Base-by-base conservation (phyloP, 2,797 vertebrate species). In the Xenentodon cancila region DNA sequence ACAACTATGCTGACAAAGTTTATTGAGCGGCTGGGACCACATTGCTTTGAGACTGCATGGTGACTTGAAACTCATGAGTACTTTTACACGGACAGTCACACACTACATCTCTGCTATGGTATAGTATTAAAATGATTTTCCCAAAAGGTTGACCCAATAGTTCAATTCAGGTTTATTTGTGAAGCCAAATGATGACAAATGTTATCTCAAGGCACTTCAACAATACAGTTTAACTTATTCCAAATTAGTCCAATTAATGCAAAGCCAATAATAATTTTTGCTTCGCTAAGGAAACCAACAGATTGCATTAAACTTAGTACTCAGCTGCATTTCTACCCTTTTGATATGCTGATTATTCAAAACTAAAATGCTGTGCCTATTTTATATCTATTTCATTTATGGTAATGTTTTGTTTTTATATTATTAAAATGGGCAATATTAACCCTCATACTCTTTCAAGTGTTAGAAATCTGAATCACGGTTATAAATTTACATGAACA, bases 71-170 rank as follows among this genome's bases (percentile, higher is more conserved):
- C 50, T 58, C 53, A 7, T 30, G 47, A 20, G 21, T 57, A 20
- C 32, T 64, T 18, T 42, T 34, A 40, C 42, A 48, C 4, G 56
- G 46, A 61, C 49, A 64, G 15, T 25, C 53, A 19, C 51, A 25
- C 37, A 20, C 3, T 4, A 18, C 6, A 8, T 2, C 18, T 2
- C 18, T 18, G 34, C 17, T 9, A 25, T 18, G 22, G 25, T 32
- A 8, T 46, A 15, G 17, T 46, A 46, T 22, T 27, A 51, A 42
- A 37, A 56, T 40, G 34, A 25, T 57, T 78, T 60, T 74, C 13
- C 25, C 32, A 27, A 48, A 71, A 42, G 46, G 44, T 17, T 58
- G 27, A 61, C 34, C 17, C n/a, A 6, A 30, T 27, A 59, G 1
- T 22, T 22, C 15, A 19, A 59, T 44, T 30, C 30, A 30, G 4